A percentile compares a stretch with the other conserved stretches of the same genome.
phyloP scores from a whole-genome alignment of 2,888 invertebrate species.

The Neoscelio sp. region DNA sequence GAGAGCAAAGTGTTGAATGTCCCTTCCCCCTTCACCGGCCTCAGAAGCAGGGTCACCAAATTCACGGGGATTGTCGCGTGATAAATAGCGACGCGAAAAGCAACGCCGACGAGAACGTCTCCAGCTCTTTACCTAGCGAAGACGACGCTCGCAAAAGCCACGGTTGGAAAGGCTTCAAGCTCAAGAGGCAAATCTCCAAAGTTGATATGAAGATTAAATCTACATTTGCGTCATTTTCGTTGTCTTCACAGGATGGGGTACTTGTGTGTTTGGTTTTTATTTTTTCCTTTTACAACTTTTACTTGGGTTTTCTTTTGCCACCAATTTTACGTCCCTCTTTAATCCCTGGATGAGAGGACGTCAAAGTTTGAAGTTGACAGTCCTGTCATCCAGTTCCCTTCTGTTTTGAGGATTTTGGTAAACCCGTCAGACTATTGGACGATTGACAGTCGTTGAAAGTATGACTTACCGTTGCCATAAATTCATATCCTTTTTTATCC shows the following conservation, averaged over 20 bases:
- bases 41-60: constrained; percentile 71
- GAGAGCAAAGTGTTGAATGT: constrained; percentile 32
- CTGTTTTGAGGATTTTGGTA: too few relatives aligned
- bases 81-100: constrained; percentile 73
- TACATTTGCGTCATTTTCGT: constrained; percentile 71
- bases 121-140: constrained; percentile 68
- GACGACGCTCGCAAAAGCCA: constrained; percentile 76
- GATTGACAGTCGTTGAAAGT: constrained; percentile 54
- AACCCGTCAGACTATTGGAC: constrained; percentile 52
- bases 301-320: too few relatives aligned
- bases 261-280: constrained; percentile 74
- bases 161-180: constrained; percentile 90
- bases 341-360: too few relatives aligned
- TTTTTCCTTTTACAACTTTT: constrained; percentile 25
- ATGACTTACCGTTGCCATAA: too few relatives aligned
- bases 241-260: constrained; percentile 79
- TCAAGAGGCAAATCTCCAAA: constrained; percentile 92
- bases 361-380: too few relatives aligned
- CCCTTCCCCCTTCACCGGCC: constrained; percentile 71
- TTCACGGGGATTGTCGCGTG: constrained; percentile 69
- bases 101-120: constrained; percentile 70
- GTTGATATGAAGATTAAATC: constrained; percentile 88
- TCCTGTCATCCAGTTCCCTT: constrained; percentile 1
- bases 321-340: constrained; percentile 10
- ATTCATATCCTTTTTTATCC: too few relatives aligned